A percentile compares a stretch with the other conserved stretches of the same genome.
Conservation (phyloP, 2,888 invertebrate genomes). For the Cyclophora albipunctata region DNA sequence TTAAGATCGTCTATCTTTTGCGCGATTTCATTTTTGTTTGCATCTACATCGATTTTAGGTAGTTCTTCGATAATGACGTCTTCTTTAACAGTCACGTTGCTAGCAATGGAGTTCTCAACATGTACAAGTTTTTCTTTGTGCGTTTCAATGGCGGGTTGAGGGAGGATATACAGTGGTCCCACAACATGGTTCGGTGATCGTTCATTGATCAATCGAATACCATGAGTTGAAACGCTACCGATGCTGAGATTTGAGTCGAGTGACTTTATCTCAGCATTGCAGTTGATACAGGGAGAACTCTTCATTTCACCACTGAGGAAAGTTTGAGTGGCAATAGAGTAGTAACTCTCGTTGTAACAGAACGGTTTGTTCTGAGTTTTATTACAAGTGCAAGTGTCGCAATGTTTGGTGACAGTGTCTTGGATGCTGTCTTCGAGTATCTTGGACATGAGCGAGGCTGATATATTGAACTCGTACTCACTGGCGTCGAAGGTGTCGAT, state of each 20-base stretch:
- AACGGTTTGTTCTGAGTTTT: slow-evolving; percentile 70
- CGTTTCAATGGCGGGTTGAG: slow-evolving; percentile 34
- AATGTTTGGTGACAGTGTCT: slow-evolving; percentile 87
- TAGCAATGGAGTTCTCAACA: slow-evolving; percentile 31
- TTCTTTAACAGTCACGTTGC: slow-evolving; percentile 26
- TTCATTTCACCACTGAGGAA: slow-evolving; percentile 60
- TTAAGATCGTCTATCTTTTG: slow-evolving; percentile 40
- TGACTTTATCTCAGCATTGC: slow-evolving; percentile 75
- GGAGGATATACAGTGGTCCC: slow-evolving; percentile 49
- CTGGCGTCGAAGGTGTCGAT: slow-evolving; percentile 74
- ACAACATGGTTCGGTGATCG: slow-evolving; percentile 37
- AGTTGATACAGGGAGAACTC: slow-evolving; percentile 75
- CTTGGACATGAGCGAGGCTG: slow-evolving; percentile 93
- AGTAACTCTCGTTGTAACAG: slow-evolving; percentile 72
- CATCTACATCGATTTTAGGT: slow-evolving; percentile 25
- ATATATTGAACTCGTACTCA: slow-evolving; percentile 81
- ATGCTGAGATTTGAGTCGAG: slow-evolving; percentile 56
- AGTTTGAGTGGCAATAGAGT: slow-evolving; percentile 80
- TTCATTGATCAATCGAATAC: slow-evolving; percentile 49
- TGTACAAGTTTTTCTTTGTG: slow-evolving; percentile 24
- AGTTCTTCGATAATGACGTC: slow-evolving; percentile 35
- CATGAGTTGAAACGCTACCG: slow-evolving; percentile 55
- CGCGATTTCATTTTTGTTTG: slow-evolving; percentile 27
- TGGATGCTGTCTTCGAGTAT: slow-evolving; percentile 91
- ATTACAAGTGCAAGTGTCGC: slow-evolving; percentile 86